Evolutionary conservation across 2,797 vertebrate genomes (phyloP).

Genomic region (Phataginus tetradactyla): DNA sequence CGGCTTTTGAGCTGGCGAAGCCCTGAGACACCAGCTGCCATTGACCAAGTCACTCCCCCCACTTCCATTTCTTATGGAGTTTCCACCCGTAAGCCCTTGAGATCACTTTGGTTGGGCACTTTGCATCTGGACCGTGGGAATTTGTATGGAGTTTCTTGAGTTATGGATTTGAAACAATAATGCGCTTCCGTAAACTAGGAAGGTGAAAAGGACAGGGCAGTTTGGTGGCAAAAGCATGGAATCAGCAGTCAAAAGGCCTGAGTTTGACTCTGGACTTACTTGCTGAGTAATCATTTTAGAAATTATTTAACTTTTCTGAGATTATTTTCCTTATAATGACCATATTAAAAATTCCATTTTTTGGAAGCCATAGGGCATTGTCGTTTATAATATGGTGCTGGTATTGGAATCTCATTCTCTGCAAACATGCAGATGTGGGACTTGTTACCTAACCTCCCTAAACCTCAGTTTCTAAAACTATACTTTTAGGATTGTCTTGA

Average conservation of each 20-base stretch:
- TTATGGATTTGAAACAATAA: not conserved
- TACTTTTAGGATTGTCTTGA: not conserved
- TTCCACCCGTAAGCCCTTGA: not conserved
- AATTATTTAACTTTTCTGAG: not conserved
- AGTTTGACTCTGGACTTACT: not conserved
- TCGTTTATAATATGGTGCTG: not conserved
- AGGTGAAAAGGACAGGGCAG: not conserved
- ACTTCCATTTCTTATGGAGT: not conserved
- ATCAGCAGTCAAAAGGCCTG: not conserved
- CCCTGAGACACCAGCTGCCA: not conserved
- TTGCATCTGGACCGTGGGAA: not conserved
- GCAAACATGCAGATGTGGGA: not conserved
- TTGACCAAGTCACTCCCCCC: not conserved
- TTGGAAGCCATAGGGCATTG: not conserved
- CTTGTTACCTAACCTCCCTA: not conserved
- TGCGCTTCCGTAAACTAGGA: not conserved
- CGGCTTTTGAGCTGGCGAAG: not conserved
- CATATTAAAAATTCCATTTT: not conserved
- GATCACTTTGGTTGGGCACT: not conserved
- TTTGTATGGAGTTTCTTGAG: not conserved
- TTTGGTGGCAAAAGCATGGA: not conserved
- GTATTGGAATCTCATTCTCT: not conserved
- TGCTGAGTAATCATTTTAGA: not conserved
- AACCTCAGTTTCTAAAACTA: not conserved
- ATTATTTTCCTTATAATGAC: slow-evolving; percentile 1